Evolutionary conservation across 2,888 invertebrate genomes (phyloP).

Genomic region (Noctua comes): DNA sequence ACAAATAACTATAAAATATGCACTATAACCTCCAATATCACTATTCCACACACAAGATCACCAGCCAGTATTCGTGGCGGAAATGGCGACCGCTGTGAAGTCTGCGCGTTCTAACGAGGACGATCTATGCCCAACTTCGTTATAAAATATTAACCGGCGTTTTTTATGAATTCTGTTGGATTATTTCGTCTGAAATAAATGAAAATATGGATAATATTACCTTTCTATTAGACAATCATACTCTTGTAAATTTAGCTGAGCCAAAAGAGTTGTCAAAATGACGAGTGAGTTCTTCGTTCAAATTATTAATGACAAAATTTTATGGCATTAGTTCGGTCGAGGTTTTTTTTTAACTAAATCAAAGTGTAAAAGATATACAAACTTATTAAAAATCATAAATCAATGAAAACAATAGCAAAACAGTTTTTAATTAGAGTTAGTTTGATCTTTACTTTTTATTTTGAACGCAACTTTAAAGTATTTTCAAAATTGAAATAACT

Average conservation of each 20-base stretch:
- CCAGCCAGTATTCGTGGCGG: slow-evolving; percentile 87
- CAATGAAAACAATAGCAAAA: slow-evolving; percentile 4
- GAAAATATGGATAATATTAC: slow-evolving; percentile 76
- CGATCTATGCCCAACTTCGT: slow-evolving; percentile 80
- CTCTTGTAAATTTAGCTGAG: slow-evolving; percentile 89
- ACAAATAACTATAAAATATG: slow-evolving; percentile 79
- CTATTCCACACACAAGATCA: slow-evolving; percentile 81
- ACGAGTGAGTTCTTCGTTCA: slow-evolving; percentile 72
- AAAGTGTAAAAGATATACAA: slow-evolving; percentile 16
- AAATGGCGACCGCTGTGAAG: slow-evolving; percentile 88
- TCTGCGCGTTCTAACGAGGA: slow-evolving; percentile 72
- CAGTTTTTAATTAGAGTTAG: background rate
- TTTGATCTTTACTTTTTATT: background rate
- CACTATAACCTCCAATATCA: slow-evolving; percentile 87
- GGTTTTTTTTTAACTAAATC: slow-evolving; percentile 30
- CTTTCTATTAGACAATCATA: slow-evolving; percentile 85
- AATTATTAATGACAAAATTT: slow-evolving; percentile 61
- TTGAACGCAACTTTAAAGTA: slow-evolving; percentile 37
- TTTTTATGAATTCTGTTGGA: slow-evolving; percentile 62
- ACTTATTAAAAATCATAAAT: slow-evolving; percentile 15
- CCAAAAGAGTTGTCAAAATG: slow-evolving; percentile 86
- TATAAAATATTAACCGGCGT: slow-evolving; percentile 73
- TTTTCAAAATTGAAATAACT: background rate
- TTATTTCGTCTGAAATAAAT: slow-evolving; percentile 65
- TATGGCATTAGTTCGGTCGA: slow-evolving; percentile 41